Base-by-base conservation (phyloP, 92 coral and sea anemone genomes). In the Pocillopora grandis region DNA sequence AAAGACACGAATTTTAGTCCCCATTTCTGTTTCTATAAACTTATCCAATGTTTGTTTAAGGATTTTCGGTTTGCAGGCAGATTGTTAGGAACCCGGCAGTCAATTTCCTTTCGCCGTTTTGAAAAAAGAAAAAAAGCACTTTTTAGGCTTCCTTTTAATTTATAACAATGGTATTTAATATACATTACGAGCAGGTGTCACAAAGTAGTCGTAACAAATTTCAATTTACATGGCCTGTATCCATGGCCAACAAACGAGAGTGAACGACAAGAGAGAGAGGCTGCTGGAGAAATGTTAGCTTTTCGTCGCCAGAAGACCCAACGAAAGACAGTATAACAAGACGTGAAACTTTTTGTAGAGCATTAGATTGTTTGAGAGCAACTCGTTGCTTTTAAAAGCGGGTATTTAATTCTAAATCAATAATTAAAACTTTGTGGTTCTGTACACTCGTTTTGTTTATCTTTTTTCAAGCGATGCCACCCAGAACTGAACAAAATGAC, bases 161-260 rank as follows among this genome's bases (percentile, higher is more conserved):
- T 35, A 33, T 35, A n/a, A 70, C 33, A 36, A 70, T 35, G 23
- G 74, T 36, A 31, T 69, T 69, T 20, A 70, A 70, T 70, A 70
- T 70, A 55, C 57, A 70, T 36, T 14, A 69, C 37, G 13, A 2
- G 57, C 84, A 80, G 84, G 76, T 80, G 84, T 17, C 27, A 1
- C 2, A 1, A 13, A 15, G 11, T 70, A 35, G 19, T 70, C 74
- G 55, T 70, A 52, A 70, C 57, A 70, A 1, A 42, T 42, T 36
- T 11, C 14, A 36, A 70, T 70, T 70, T 70, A 36, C 73, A 35
- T 42, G 52, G 52, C 52, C 52, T 42, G 52, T 42, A 42, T 3
- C 52, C 52, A 42, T 42, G 52, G 52, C 8, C 52, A 42, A 42
- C 52, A 42, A 42, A 42, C 52, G 52, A 42, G 8, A 42, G 52